These are phyloP conservation scores for Epirrhoe alternata DNA, from an alignment of 2,888 invertebrate genomes.

Conservation along the genomic window DNA sequence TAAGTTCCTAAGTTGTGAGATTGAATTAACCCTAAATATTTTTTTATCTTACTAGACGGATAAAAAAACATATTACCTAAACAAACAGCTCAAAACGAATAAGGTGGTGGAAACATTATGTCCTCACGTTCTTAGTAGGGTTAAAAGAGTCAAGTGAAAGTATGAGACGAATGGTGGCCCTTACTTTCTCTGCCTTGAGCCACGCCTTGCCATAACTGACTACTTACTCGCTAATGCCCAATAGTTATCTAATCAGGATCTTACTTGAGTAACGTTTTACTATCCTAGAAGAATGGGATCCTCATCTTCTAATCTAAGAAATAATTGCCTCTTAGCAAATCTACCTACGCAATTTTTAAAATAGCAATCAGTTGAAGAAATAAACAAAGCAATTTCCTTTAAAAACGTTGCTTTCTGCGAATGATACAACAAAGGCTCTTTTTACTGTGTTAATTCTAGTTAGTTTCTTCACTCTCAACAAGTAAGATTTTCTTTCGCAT, in stretches of 20 bases:
- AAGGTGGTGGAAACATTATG: slow-evolving; percentile 39
- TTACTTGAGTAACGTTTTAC: slow-evolving; percentile 10
- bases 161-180: slow-evolving; percentile 60
- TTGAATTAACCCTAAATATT: not conserved
- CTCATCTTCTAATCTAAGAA: slow-evolving; percentile 7
- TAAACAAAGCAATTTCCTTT: not conserved
- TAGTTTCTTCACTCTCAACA: slow-evolving; percentile 18
- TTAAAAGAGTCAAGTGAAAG: slow-evolving; percentile 73
- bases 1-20: too few species aligned
- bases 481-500: slow-evolving; percentile 22
- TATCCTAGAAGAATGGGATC: not conserved
- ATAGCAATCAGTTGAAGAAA: not conserved
- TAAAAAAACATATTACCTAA: slow-evolving; percentile 32
- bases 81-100: slow-evolving; percentile 30
- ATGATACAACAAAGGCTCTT: not conserved
- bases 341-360: not conserved
- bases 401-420: slow-evolving; percentile 1
- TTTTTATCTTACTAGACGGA: slow-evolving; percentile 24
- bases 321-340: not conserved
- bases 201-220: slow-evolving; percentile 49
- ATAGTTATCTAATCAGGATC: slow-evolving; percentile 19
- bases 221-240: slow-evolving; percentile 15
- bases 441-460: not conserved
- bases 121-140: slow-evolving; percentile 52
- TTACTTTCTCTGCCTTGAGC: slow-evolving; percentile 73